Evolutionary conservation across 2,888 invertebrate genomes (phyloP), one percentile per base, ranked within the genome.

Genomic region (Cosmorhoe ocellata): DNA sequence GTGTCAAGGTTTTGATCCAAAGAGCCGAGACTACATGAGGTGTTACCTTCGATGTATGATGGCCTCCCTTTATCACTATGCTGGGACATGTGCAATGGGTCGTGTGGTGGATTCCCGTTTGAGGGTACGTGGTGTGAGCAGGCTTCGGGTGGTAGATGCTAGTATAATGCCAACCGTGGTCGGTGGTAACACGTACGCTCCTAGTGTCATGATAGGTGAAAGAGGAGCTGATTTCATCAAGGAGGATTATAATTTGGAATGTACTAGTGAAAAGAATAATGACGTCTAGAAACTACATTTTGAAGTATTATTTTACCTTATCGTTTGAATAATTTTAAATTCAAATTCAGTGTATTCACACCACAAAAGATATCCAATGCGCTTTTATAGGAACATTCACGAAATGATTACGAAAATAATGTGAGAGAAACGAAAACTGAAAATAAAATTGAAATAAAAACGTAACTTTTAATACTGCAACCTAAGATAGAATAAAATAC

Each of bases 41-140:
- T 67, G 63, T 31, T 38, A 57, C 34, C 26, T 44, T 8, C 0
- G 50, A n/a, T 54, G 56, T n/a, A 45, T 49, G 30, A 40, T 45
- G 22, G 36, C 37, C 14, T 41, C 60, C 1, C 34, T 51, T 5
- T 49, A 57, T 53, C 59, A 62, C 42, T 52, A 10, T 11, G 31
- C 48, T 12, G 60, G 64, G 3, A 57, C 59, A n/a, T 57, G 54
- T 36, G 28, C 60, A 11, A 55, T 60, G 64, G 60, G 64, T 9
- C 4, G 34, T 5, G 66, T 66, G 0, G 31, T 63, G 10, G 62
- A 68, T 52, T 59, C 58, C 0, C 50, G 38, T 11, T 50, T 67
- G n/a, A 14, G 45, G 8, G 61, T 64, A 0, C 7, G 14, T 26
- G 63, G 61, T 1, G 54, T 65, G 0, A 36, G 56, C 6, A 32